Evolutionary conservation across 2,113 vertebrate genomes (phyloP).

Genomic region (Marmota monax): DNA sequence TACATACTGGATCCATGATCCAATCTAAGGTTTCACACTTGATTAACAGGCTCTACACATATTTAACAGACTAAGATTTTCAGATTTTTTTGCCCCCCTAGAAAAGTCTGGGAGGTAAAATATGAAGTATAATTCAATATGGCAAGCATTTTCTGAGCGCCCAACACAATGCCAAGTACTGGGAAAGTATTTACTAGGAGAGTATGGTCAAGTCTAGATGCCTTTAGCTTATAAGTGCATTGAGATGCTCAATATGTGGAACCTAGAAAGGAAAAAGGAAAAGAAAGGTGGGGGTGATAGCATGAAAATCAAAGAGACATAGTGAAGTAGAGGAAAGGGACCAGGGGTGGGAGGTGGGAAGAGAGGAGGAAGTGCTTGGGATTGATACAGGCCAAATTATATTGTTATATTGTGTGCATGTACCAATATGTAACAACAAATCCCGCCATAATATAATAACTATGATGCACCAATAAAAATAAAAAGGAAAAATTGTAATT

Average conservation of each 20-base stretch:
- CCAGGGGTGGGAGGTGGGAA: no score
- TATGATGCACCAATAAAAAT: no score
- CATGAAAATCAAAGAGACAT: no score
- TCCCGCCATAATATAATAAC: no score
- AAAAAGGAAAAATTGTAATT: neutral
- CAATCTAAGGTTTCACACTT: neutral
- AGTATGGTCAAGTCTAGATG: neutral
- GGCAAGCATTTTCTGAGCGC: neutral
- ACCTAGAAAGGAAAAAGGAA: no score
- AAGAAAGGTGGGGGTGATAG: no score
- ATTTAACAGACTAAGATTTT: neutral
- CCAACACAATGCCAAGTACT: neutral
- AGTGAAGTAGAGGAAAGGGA: no score
- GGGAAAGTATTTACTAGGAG: neutral
- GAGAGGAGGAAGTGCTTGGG: no score
- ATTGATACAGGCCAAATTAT: no score
- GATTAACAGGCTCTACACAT: neutral
- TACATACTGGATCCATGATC: neutral
- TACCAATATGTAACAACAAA: no score
- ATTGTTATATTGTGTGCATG: no score
- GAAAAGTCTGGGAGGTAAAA: neutral
- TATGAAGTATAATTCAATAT: neutral
- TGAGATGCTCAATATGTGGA: neutral
- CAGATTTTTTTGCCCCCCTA: neutral
- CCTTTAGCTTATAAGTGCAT: constrained; percentile 13